Percentiles rank a stretch among this genome's conserved stretches.
Evolutionary conservation across 2,797 vertebrate genomes (phyloP).

Genomic region (Sibirionetta formosa): DNA sequence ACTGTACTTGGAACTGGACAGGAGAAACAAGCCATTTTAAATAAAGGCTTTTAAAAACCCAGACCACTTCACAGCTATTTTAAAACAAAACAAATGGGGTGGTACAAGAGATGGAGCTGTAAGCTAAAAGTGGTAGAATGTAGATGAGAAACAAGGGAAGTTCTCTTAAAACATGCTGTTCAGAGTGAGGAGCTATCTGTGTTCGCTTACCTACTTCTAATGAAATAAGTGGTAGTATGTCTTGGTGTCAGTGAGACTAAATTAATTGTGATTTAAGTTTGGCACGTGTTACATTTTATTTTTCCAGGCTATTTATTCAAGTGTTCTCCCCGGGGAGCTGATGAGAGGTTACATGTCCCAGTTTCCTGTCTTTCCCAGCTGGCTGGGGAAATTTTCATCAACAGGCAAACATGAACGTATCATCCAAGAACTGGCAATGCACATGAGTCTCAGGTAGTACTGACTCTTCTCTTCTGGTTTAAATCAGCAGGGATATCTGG

Average conservation of each 20-base stretch:
- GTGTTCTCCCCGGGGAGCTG: slow-evolving; percentile 95
- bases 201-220: fast-evolving
- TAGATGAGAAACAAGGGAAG: background rate
- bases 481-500: fast-evolving
- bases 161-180: background rate
- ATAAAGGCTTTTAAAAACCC: background rate
- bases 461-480: background rate
- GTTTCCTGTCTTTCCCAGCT: slow-evolving; percentile 95
- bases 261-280: background rate
- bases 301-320: slow-evolving; percentile 93
- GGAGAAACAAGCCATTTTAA: background rate
- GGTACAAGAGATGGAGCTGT: background rate
- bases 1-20: background rate
- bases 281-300: background rate
- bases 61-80: background rate
- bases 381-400: slow-evolving; percentile 95
- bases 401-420: slow-evolving; percentile 91
- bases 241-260: background rate
- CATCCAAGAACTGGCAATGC: slow-evolving; percentile 92
- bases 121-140: background rate
- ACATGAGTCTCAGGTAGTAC: slow-evolving; percentile 93
- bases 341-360: slow-evolving; percentile 97
- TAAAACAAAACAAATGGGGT: background rate
- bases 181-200: background rate
- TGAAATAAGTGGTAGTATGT: background rate